Conservation (phyloP, 2,888 invertebrate species). For the Scaptodrosophila latifasciaeformis region DNA sequence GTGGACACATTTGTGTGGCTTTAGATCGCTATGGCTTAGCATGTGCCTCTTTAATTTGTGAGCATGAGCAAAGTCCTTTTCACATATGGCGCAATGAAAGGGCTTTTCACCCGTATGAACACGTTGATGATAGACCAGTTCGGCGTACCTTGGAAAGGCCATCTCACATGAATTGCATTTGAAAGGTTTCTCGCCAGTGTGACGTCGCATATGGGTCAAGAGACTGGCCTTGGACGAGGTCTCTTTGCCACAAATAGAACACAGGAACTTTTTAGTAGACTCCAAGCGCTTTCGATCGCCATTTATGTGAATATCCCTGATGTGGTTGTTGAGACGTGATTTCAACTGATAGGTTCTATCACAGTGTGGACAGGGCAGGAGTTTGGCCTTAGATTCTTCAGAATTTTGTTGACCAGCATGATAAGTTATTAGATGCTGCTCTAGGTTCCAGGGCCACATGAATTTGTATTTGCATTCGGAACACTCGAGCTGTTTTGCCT, state of each 20-base stretch:
- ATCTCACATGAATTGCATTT: conserved; percentile 78
- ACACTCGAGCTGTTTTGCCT: conserved; percentile 35
- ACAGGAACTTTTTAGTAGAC: conserved; percentile 73
- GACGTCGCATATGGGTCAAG: conserved; percentile 79
- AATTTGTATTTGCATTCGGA: conserved; percentile 45
- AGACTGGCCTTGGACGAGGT: conserved; percentile 78
- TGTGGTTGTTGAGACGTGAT: conserved; percentile 29
- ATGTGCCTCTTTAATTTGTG: conserved; percentile 75
- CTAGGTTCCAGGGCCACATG: conserved; percentile 47
- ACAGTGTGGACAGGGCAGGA: conserved; percentile 26
- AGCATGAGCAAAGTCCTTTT: conserved; percentile 76
- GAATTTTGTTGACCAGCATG: conserved; percentile 4
- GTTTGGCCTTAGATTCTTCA: neutral
- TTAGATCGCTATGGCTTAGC: conserved; percentile 76
- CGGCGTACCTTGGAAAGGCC: conserved; percentile 78
- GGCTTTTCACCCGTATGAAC: conserved; percentile 78
- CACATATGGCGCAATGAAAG: conserved; percentile 78
- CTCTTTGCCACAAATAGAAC: conserved; percentile 77
- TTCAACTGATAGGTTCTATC: conserved; percentile 31
- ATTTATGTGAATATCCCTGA: conserved; percentile 13
- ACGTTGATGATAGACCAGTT: conserved; percentile 77
- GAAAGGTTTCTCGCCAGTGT: conserved; percentile 79
- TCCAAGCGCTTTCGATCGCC: conserved; percentile 56
- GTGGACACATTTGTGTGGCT: conserved; percentile 77
- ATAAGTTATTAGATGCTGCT: conserved; percentile 26